A percentile compares a stretch with the other conserved stretches of the same genome.
These are phyloP conservation scores for Amphipoea oculea DNA, from an alignment of 2,888 invertebrate genomes.

Conservation along the genomic window DNA sequence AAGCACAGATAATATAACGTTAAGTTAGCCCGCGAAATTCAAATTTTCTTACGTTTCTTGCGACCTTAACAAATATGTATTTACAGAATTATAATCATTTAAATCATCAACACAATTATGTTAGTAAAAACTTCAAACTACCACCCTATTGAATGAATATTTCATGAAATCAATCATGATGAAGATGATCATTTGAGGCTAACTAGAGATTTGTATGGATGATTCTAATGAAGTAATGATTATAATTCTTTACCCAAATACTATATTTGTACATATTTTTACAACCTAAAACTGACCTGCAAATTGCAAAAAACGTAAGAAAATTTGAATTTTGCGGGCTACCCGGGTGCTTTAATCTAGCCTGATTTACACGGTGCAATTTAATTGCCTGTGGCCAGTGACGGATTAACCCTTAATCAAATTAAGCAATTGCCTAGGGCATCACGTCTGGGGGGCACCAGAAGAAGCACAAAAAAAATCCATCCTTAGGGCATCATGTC, in stretches of 20 bases:
- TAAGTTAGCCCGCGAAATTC: neutral
- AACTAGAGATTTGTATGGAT: neutral
- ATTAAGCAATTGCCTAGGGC: no score
- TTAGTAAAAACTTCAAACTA: neutral
- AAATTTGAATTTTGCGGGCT: neutral
- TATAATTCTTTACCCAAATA: neutral
- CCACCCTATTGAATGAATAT: neutral
- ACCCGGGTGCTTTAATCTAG: neutral
- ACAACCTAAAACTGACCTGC: neutral
- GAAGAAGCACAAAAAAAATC: no score
- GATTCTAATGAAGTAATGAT: neutral
- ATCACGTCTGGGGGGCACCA: no score
- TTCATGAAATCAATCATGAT: no score
- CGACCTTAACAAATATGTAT: neutral
- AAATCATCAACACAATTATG: neutral
- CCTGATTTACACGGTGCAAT: neutral
- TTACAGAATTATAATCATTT: neutral
- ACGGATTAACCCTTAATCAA: no score
- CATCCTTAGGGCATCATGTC: no score
- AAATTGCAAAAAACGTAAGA: neutral
- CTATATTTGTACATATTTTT: neutral
- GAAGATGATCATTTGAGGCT: no score
- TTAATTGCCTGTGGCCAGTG: neutral
- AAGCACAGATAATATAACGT: no score
- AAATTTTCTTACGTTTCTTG: neutral